A percentile compares a stretch with the other conserved stretches of the same genome.
Evolutionary conservation across 2,888 invertebrate genomes (phyloP).

Genomic region (Busseola fusca): DNA sequence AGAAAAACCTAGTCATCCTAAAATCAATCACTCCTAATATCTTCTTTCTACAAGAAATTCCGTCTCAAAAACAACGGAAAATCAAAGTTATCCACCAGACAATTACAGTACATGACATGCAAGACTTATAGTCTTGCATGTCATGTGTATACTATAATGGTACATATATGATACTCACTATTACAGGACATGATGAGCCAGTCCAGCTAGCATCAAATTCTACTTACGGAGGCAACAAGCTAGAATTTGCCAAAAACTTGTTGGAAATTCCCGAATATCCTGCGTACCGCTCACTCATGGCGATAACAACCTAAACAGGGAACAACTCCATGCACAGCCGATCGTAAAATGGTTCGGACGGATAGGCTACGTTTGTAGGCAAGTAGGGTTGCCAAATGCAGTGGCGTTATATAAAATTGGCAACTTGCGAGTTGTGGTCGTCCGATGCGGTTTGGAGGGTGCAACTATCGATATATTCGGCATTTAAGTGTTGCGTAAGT

Average conservation of each 20-base stretch:
- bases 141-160: neutral
- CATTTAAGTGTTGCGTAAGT: constrained; percentile 36
- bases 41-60: constrained; percentile 16
- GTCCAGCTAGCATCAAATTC: constrained; percentile 17
- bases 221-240: constrained; percentile 34
- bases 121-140: neutral
- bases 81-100: constrained; percentile 3
- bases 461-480: constrained; percentile 41
- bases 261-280: constrained; percentile 20
- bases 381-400: constrained; percentile 57
- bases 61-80: constrained; percentile 1
- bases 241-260: constrained; percentile 6
- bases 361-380: constrained; percentile 41
- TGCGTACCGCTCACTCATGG: constrained; percentile 38
- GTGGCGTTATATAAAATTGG: constrained; percentile 60
- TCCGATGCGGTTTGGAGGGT: constrained; percentile 49
- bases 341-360: constrained; percentile 54
- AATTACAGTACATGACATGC: constrained; percentile 41
- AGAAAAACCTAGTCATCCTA: constrained; percentile 14
- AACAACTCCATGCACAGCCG: constrained; percentile 47
- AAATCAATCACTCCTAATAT: constrained; percentile 30
- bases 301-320: constrained; percentile 51
- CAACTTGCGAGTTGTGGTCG: constrained; percentile 52
- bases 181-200: constrained; percentile 31
- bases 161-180: constrained; percentile 12